Conservation (phyloP, 2,888 invertebrate species). For the Prenolepis imparis region DNA sequence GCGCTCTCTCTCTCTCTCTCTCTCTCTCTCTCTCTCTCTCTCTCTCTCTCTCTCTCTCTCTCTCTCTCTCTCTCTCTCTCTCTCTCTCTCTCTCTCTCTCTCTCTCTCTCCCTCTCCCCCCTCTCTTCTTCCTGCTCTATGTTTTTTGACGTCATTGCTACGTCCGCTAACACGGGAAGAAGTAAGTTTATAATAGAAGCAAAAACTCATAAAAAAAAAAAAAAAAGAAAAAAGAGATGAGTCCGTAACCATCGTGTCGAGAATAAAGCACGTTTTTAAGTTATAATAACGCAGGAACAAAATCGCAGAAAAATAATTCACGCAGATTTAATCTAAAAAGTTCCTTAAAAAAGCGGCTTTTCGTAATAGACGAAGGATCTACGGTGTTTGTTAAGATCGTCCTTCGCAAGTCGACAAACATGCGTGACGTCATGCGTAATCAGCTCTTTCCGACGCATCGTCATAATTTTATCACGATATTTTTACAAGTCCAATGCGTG, state of each 20-base stretch:
- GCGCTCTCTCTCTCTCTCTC: background rate
- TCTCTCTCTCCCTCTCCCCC: too few relatives aligned
- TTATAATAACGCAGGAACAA: background rate
- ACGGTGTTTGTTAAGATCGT: conserved; percentile 6
- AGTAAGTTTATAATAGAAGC: conserved; percentile 44
- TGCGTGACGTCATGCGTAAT: conserved; percentile 25
- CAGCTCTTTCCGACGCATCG: background rate
- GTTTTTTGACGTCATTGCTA: conserved; percentile 29
- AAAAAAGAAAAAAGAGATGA: background rate
- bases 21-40: conserved; percentile 4
- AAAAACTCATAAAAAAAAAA: conserved; percentile 13
- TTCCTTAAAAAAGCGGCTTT: background rate
- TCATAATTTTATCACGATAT: conserved; percentile 24
- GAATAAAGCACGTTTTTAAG: conserved; percentile 2
- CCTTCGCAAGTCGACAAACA: background rate
- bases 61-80: background rate
- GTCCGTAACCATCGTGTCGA: background rate
- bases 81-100: background rate
- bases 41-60: too few relatives aligned
- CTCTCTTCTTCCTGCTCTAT: background rate
- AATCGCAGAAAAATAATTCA: background rate
- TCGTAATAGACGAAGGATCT: background rate
- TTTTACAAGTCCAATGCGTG: background rate
- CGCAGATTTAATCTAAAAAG: background rate
- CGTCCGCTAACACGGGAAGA: conserved; percentile 14